These are phyloP conservation scores for Caenorhabditis sp. DNA, from an alignment of 2,888 invertebrate species.

Conservation along the genomic window DNA sequence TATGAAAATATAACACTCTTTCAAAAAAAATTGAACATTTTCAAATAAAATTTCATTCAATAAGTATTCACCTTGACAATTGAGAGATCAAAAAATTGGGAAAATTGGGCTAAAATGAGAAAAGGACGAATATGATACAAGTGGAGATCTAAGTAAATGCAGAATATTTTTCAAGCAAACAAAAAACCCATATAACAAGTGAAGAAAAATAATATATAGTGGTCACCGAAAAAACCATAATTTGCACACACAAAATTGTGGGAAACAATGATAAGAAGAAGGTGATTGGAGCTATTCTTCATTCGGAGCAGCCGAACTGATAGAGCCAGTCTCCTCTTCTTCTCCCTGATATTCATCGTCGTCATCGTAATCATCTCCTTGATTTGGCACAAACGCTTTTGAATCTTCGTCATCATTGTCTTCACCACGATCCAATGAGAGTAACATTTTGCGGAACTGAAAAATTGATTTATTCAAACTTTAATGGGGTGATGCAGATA, in stretches of 20 bases:
- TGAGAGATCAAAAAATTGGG: background rate
- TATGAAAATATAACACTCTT: too few species aligned
- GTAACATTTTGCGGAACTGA: slow-evolving; percentile 68
- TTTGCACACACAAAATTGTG: background rate
- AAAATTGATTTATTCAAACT: slow-evolving; percentile 18
- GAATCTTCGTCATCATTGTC: slow-evolving; percentile 44
- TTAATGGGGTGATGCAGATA: too few species aligned
- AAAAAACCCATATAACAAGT: background rate
- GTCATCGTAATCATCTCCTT: slow-evolving; percentile 37
- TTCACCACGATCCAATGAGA: slow-evolving; percentile 60
- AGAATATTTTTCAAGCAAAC: background rate
- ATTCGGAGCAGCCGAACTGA: slow-evolving; percentile 2
- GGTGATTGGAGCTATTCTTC: background rate
- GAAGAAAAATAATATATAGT: background rate
- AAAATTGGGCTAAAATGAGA: background rate
- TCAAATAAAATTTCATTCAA: background rate
- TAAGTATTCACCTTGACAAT: background rate
- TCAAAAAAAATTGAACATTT: too few species aligned
- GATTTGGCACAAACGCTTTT: slow-evolving; percentile 7
- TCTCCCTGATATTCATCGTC: slow-evolving; percentile 10
- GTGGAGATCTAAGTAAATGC: background rate
- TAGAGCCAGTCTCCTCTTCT: background rate
- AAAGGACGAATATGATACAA: background rate
- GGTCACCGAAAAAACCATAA: background rate
- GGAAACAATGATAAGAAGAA: background rate